Evolutionary conservation across 2,888 invertebrate species (phyloP), one percentile per base, ranked within the genome.

Genomic region (Cheilosia urbana): DNA sequence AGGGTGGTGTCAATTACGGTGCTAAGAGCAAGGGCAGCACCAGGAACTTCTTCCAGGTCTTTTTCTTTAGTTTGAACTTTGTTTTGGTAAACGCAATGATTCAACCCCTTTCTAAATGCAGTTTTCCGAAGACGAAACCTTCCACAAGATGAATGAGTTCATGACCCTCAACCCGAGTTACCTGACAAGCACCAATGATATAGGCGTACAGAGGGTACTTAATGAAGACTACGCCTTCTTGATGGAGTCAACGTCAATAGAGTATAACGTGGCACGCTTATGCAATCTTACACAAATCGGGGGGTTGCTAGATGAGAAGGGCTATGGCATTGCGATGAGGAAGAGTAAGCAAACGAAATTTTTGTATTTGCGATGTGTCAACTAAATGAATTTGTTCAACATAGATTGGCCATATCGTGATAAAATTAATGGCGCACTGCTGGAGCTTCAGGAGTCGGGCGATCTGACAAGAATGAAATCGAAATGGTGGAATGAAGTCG

Each of bases 401-500:
- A 0, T 19, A 92, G 93, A 92, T 88, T 92, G 90, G 89, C 90
- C 90, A 2, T 97, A 96, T 91, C 94, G 96, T 45, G 95, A 96
- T 89, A 94, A 94, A 72, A 93, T 98, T 76, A 97, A 96, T 90
- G 94, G 96, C 88, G 97, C 96, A 53, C 94, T 98, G 84, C 93
- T 98, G 83, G 95, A 95, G 89, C 93, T 98, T 60, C 98, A 98
- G 93, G 98, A 98, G 93, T 94, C 94, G 55, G 97, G 97, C 42
- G 93, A 94, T 78, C 93, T 98, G 83, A 95, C 95, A 17, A 93
- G 94, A 88, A 93, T 98, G 93, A 97, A 97, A 92, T 94, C 95
- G 87, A 96, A 95, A 91, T 98, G 98, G 98, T 98, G 98, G 98
- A 96, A 96, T 89, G 96, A 97, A 92, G 95, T 95, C 90, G 93